These are phyloP conservation scores for Sphinx pinastri DNA, from an alignment of 2,888 invertebrate species.

Conservation along the genomic window DNA sequence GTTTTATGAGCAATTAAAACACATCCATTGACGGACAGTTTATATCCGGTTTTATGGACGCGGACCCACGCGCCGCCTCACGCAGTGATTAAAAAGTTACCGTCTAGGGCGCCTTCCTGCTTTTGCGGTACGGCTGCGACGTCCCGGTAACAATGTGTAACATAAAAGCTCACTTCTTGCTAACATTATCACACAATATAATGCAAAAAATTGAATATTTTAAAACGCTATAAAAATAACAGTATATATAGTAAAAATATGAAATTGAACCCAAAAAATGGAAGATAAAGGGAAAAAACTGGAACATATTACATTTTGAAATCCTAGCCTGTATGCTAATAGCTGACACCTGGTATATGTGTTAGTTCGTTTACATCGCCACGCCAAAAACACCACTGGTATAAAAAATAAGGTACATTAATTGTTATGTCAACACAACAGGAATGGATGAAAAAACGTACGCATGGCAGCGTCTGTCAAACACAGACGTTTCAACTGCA, in stretches of 20 bases:
- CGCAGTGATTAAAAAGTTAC: conserved; percentile 48
- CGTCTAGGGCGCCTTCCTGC: conserved; percentile 47
- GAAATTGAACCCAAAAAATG: too few relatives aligned
- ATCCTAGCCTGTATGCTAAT: too few relatives aligned
- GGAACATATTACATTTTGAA: too few relatives aligned
- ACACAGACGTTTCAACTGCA: not conserved
- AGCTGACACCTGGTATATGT: too few relatives aligned
- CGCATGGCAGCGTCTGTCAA: not conserved
- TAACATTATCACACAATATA: not conserved
- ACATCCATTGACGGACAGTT: conserved; percentile 62
- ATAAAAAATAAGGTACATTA: too few relatives aligned
- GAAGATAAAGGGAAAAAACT: too few relatives aligned
- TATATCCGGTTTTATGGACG: conserved; percentile 66
- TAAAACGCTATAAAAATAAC: not conserved
- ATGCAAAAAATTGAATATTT: not conserved
- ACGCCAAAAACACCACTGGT: too few relatives aligned
- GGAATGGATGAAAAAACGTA: not conserved
- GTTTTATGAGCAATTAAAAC: conserved; percentile 73
- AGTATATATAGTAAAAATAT: too few relatives aligned
- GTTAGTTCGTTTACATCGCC: too few relatives aligned
- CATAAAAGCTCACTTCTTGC: not conserved
- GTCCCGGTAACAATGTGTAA: conserved; percentile 11
- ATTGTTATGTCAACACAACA: too few relatives aligned
- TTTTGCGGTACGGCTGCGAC: conserved; percentile 24
- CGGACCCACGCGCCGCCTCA: conserved; percentile 32